Percentiles rank a stretch among this genome's conserved stretches.
Evolutionary conservation across 2,113 vertebrate species (phyloP).

Genomic region (Perognathus longimembris): DNA sequence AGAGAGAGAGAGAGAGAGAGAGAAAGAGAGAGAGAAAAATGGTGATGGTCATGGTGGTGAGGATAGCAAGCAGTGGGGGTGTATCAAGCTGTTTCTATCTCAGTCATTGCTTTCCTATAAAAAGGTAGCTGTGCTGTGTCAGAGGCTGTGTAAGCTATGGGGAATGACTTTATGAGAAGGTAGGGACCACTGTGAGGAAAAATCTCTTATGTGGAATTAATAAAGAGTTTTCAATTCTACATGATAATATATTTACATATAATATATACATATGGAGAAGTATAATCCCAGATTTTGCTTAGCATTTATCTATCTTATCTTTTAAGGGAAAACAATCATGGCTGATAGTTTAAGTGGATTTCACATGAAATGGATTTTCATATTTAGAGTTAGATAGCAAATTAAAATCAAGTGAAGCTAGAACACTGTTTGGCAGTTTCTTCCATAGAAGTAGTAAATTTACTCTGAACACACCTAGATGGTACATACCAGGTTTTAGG

Average conservation of each 20-base stretch:
- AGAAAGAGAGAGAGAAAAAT: not conserved
- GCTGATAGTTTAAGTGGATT: not conserved
- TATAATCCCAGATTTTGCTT: not conserved
- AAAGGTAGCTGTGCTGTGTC: constrained; percentile 58
- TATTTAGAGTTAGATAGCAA: not conserved
- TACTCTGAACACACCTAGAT: not conserved
- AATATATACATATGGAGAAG: not conserved
- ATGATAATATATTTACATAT: too few species aligned
- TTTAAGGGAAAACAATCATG: constrained; percentile 19
- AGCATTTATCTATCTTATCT: constrained; percentile 1
- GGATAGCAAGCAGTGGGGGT: not conserved
- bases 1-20: too few species aligned
- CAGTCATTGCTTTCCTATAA: constrained; percentile 35
- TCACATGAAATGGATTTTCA: not conserved
- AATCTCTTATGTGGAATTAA: not conserved
- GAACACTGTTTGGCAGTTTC: not conserved
- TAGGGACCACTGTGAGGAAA: not conserved
- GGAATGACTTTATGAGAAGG: not conserved
- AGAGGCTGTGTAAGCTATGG: constrained; percentile 51
- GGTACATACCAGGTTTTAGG: not conserved
- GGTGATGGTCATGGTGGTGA: not conserved
- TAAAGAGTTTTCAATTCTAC: not conserved
- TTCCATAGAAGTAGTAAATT: not conserved
- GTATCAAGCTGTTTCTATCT: constrained; percentile 36
- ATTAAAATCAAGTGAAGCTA: constrained; percentile 25